A percentile compares a stretch with the other conserved stretches of the same genome.
phyloP scores from a whole-genome alignment of 1,140 invertebrate species.

The Alviniconcha marisindica region DNA sequence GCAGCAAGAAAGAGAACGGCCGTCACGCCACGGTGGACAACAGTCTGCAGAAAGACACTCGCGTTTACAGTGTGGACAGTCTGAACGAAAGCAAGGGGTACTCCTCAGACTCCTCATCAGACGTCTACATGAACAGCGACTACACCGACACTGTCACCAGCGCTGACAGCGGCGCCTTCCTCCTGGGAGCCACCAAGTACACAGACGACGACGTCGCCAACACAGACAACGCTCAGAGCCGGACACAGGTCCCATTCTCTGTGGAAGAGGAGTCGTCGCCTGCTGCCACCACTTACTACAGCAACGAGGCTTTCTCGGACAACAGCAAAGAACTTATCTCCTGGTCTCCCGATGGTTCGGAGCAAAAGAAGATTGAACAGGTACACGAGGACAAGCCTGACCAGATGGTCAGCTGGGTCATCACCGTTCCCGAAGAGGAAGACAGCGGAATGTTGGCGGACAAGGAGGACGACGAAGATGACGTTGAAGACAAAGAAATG shows the following conservation, averaged over 20 bases:
- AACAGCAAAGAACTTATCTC: neutral
- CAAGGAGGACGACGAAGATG: neutral
- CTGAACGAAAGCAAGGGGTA: neutral
- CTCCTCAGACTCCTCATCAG: constrained; percentile 15
- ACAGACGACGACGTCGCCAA: neutral
- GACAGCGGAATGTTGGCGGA: neutral
- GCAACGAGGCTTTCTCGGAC: neutral
- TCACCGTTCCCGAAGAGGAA: too few species aligned
- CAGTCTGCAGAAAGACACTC: constrained; percentile 4
- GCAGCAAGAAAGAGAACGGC: neutral
- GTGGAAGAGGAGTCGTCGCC: neutral
- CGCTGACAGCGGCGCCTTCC: constrained; percentile 29
- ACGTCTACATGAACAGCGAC: constrained; percentile 39
- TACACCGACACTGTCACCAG: constrained; percentile 37
- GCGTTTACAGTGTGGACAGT: constrained; percentile 24
- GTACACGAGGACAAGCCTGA: too few species aligned
- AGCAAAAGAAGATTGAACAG: too few species aligned
- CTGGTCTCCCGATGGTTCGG: neutral
- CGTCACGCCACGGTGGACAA: neutral
- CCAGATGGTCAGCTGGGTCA: too few species aligned
- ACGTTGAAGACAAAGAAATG: neutral
- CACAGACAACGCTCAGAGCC: neutral
- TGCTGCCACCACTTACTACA: neutral
- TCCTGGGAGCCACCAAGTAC: neutral
- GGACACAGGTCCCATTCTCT: neutral